phyloP scores from a whole-genome alignment of 2,888 invertebrate genomes.

The Megaustenia siamemsis region DNA sequence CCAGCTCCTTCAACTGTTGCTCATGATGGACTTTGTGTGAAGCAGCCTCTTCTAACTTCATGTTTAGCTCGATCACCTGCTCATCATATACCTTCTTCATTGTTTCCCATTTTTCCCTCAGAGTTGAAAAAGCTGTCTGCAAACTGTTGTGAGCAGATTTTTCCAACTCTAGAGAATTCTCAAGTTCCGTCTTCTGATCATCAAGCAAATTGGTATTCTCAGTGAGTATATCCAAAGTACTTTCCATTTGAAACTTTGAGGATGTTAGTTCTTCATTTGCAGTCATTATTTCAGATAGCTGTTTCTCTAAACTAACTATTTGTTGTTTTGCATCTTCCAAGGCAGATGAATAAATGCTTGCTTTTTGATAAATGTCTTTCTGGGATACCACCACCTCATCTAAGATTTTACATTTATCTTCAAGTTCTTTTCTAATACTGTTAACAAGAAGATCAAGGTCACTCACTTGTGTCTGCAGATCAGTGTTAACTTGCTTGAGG shows the following conservation, averaged over 20 bases:
- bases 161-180: not conserved
- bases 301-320: not conserved
- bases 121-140: not conserved
- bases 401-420: constrained; percentile 21
- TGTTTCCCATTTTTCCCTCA: constrained; percentile 26
- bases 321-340: constrained; percentile 18
- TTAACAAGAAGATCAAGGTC: constrained; percentile 29
- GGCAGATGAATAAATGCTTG: not conserved
- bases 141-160: not conserved
- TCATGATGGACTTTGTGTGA: not conserved
- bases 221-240: not conserved
- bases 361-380: constrained; percentile 5
- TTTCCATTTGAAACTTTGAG: not conserved
- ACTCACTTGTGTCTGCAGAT: constrained; percentile 32
- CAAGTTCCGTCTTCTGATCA: not conserved
- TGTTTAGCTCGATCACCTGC: not conserved
- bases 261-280: not conserved
- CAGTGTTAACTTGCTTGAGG: constrained; percentile 18
- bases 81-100: not conserved
- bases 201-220: not conserved
- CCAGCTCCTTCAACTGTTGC: constrained; percentile 18
- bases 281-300: not conserved
- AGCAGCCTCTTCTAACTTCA: constrained; percentile 1
- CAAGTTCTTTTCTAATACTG: constrained; percentile 26
- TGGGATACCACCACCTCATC: not conserved